These are phyloP conservation scores for Melanophora roralis DNA, from an alignment of 2,888 invertebrate genomes.

Conservation along the genomic window DNA sequence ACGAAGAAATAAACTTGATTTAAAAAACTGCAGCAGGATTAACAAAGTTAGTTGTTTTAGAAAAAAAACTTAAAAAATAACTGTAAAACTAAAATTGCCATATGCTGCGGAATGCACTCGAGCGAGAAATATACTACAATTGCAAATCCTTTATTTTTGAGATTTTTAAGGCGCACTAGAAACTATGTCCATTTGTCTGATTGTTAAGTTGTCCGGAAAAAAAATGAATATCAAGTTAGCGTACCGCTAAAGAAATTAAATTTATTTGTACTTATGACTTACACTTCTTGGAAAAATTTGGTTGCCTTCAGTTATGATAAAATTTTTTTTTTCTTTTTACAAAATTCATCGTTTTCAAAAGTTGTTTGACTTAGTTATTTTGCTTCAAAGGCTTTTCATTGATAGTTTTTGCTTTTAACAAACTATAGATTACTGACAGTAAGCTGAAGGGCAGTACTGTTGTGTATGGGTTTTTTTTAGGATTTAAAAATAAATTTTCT, in stretches of 20 bases:
- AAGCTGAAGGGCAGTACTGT: too few species aligned
- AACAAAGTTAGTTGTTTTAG: slow-evolving; percentile 27
- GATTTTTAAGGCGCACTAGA: background rate
- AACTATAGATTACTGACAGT: too few species aligned
- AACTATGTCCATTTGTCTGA: slow-evolving; percentile 10
- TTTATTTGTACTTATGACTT: too few species aligned
- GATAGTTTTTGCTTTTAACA: too few species aligned
- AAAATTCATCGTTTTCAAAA: too few species aligned
- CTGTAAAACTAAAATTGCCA: slow-evolving; percentile 40
- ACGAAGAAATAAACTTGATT: slow-evolving; percentile 19
- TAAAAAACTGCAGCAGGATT: slow-evolving; percentile 28
- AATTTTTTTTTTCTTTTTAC: too few species aligned
- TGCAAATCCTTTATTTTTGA: background rate
- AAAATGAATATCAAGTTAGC: background rate
- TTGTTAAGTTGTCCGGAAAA: background rate
- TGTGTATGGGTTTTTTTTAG: too few species aligned
- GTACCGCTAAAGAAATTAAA: background rate
- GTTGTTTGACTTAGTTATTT: too few species aligned
- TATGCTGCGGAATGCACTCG: slow-evolving; percentile 45
- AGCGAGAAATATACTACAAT: slow-evolving; percentile 49
- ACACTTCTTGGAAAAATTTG: too few species aligned
- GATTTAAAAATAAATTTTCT: too few species aligned
- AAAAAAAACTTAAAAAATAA: background rate
- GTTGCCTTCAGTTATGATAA: too few species aligned
- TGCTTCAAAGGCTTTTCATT: too few species aligned